These are phyloP conservation scores for Halcyon chelicuti DNA, from an alignment of 2,797 vertebrate genomes.

Conservation along the genomic window DNA sequence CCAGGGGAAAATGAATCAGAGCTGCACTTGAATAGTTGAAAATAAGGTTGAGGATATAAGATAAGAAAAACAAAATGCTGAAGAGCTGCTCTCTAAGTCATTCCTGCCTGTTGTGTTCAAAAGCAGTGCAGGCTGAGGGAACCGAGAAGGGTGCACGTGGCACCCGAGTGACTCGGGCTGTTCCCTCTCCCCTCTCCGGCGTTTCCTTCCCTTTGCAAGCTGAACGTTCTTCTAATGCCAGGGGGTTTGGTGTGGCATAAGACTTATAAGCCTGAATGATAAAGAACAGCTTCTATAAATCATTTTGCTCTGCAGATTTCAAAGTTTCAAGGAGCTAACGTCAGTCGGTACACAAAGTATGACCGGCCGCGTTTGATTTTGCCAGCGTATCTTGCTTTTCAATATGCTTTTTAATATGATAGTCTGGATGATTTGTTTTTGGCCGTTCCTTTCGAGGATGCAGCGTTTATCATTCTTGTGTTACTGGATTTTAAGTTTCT, in stretches of 20 bases:
- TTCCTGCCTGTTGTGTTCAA: background rate
- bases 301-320: conserved; percentile 22
- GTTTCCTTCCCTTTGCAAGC: background rate
- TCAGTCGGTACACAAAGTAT: background rate
- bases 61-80: conserved; percentile 11
- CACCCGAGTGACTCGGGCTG: background rate
- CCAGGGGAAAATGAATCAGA: conserved; percentile 13
- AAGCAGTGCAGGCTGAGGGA: rapidly evolving
- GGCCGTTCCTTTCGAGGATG: conserved; percentile 12
- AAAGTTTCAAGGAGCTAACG: background rate
- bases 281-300: conserved; percentile 50
- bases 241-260: background rate
- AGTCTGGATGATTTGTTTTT: conserved; percentile 43
- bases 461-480: conserved; percentile 11
- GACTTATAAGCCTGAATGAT: conserved; percentile 15
- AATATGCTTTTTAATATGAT: conserved; percentile 26
- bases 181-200: background rate
- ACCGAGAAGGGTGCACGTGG: background rate
- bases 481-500: conserved; percentile 14
- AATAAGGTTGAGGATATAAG: conserved; percentile 1
- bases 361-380: background rate
- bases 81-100: background rate
- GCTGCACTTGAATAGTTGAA: background rate
- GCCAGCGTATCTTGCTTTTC: conserved; percentile 24
- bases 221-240: background rate